Evolutionary conservation across 2,113 vertebrate genomes (phyloP), one percentile per base, ranked within the genome.

Genomic region (Callaeas wilsoni): DNA sequence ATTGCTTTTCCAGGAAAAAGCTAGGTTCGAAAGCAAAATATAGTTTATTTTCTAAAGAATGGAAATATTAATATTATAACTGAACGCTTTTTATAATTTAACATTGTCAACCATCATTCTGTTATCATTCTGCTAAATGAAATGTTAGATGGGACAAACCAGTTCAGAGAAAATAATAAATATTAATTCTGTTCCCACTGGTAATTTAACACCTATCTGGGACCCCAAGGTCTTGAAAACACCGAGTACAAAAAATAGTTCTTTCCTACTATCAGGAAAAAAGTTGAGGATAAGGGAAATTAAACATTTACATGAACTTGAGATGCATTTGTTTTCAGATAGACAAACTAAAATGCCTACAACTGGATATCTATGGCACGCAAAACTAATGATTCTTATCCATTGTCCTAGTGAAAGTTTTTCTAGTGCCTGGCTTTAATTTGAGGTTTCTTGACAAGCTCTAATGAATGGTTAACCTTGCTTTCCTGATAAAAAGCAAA

Each of bases 1-100:
- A 95, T 57, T 90, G 41, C 89, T 93, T 94, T 96, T 93, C 69
- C 56, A 79, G 57, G 41, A 64, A 90, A 94, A 93, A 42, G 10
- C 32, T 22, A 78, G 16, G 29, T 90, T 75, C 49, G 57, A 88
- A 89, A 76, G 32, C 47, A 94, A 92, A 97, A 87, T 44, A 50
- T 78, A 84, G 53, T 76, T 71, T 87, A 59, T 15, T 82, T 92
- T 79, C 30, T 39, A 68, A 92, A 94, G 49, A 92, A 89, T 76
- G 30, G 44, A 82, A 81, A 92, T 41, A 63, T 4, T 63, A 83
- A 62, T 53, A 88, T 42, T 75, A 53, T 68, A 90, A 95, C 6
- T 2, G 39, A 78, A 67, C 11, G 17, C 3, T 84, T 94, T 92
- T 79, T 57, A 50, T 9, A 47, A 78, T 71, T 84, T 64, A 60